Evolutionary conservation across 2,113 vertebrate genomes (phyloP).

Genomic region (Microcebus ravelobensis): DNA sequence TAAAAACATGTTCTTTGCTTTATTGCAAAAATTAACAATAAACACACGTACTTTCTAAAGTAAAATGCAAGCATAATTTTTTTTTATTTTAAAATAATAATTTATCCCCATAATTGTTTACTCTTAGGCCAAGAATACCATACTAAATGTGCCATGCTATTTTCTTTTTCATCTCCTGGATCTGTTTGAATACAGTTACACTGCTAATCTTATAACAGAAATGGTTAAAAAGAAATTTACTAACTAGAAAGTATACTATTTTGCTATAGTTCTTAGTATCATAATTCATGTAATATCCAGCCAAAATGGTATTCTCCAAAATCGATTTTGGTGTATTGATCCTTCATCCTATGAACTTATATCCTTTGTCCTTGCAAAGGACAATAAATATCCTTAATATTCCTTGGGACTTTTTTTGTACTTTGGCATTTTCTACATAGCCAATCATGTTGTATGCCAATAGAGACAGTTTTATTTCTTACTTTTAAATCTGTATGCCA

Average conservation of each 20-base stretch:
- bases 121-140: background rate
- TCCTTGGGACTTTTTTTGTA: background rate
- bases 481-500: background rate
- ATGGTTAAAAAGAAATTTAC: background rate
- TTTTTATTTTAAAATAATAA: constrained; percentile 19
- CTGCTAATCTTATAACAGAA: background rate
- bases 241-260: background rate
- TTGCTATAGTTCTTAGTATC: background rate
- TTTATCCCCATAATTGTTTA: background rate
- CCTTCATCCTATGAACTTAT: background rate
- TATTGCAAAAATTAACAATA: background rate
- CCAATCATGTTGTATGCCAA: background rate
- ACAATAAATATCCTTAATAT: background rate
- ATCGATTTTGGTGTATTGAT: background rate
- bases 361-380: background rate
- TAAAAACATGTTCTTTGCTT: background rate
- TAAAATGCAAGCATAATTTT: background rate
- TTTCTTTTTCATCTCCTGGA: background rate
- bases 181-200: background rate
- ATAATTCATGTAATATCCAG: background rate
- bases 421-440: background rate
- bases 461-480: background rate
- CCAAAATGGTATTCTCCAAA: background rate
- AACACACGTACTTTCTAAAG: background rate
- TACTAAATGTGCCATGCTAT: background rate